Percentiles rank a stretch among this genome's conserved stretches.
These are phyloP conservation scores for Lanius ludovicianus DNA, from an alignment of 2,113 vertebrate genomes.

Conservation along the genomic window DNA sequence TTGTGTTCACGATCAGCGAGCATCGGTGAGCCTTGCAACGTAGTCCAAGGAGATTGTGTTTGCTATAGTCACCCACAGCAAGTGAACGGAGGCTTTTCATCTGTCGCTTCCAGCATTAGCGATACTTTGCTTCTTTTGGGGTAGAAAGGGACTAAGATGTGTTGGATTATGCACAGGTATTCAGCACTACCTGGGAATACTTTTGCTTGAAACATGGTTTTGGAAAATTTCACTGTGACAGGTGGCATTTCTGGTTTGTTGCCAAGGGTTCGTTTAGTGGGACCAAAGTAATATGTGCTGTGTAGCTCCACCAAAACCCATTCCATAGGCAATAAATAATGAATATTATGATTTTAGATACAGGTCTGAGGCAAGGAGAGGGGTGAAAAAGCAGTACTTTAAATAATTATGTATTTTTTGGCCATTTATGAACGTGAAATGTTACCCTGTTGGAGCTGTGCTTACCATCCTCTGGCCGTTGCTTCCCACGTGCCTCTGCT, in stretches of 20 bases:
- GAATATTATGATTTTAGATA: not conserved
- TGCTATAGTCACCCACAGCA: rapidly evolving
- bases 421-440: not conserved
- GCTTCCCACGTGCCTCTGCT: not conserved
- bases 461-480: not conserved
- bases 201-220: not conserved
- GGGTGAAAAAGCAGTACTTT: not conserved
- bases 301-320: not conserved
- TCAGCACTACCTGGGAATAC: not conserved
- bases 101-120: rapidly evolving
- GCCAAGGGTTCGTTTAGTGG: not conserved
- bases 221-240: not conserved
- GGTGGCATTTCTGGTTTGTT: not conserved
- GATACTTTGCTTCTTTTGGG: not conserved
- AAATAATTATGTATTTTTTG: not conserved
- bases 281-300: not conserved
- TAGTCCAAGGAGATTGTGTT: not conserved
- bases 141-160: not conserved
- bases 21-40: not conserved
- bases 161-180: not conserved
- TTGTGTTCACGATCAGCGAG: rapidly evolving
- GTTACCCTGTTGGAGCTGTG: not conserved
- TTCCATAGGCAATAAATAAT: not conserved
- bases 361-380: not conserved
- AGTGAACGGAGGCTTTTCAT: not conserved